Evolutionary conservation across 2,797 vertebrate genomes (phyloP), one percentile per base, ranked within the genome.

Genomic region (Acrossocheilus wenchowensis): DNA sequence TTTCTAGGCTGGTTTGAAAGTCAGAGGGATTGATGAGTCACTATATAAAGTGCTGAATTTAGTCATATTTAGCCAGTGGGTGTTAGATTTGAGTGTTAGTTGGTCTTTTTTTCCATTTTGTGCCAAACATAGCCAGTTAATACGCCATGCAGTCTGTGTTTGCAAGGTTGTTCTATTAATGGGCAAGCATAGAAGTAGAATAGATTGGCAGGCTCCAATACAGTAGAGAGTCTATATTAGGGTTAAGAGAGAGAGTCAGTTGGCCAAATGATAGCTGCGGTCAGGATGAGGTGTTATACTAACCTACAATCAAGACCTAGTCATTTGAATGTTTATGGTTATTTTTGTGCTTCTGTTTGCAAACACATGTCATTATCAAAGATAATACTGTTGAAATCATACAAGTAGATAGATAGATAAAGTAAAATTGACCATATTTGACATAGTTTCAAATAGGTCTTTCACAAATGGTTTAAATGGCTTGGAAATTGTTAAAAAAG

Each of bases 271-370:
- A n/a, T 71, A 71, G 30, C 48, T 82, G 66, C 0, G 15, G 50
- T 72, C 81, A 57, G 50, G 66, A 30, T 73, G 68, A 60, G 50
- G 66, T 82, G 68, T 82, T 73, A 60, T 19, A 71, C 21, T 82
- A 82, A 71, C 81, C 36, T 82, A 72, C 68, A 72, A 43, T 82
- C 48, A 41, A 73, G 68, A 57, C 50, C 50, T 54, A 60, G 68
- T 82, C 21, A 60, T 73, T 82, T 71, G 6, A 69, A 52, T 39
- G 34, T 66, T 81, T 17, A 81, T 52, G 45, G 80, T 71, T 82
- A 82, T 82, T 71, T 82, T 71, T 69, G 45, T 71, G 14, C 7
- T 71, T 39, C 4, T 52, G 66, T 48, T 54, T 71, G 48, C 66
- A 54, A 54, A 54, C 45, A 54, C 50, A 43, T 26, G n/a, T 36